Evolutionary conservation across 1,140 invertebrate species (phyloP), one percentile per base, ranked within the genome.

Genomic region (Subanguina moxae): DNA sequence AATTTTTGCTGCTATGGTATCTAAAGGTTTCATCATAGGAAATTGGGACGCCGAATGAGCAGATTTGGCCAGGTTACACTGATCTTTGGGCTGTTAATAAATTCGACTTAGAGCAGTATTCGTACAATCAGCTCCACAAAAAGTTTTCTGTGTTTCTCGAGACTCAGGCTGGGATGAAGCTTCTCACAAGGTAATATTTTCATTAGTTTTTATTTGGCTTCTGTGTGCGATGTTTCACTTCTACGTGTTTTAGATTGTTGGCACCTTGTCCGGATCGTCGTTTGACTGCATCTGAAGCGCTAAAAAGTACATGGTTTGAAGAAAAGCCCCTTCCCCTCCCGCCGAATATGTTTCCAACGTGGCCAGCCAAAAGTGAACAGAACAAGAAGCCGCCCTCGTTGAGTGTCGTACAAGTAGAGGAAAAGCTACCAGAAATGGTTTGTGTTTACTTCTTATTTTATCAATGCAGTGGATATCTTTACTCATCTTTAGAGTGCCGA

Each of bases 291-390:
- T 91, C 94, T 75, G 88, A 90, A 61, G 93, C 92, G 0, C 80
- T 95, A 1, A 87, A 89, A 69, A 92, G 96, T 80, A 84, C 87
- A 9, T 98, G 94, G 82, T 98, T 98, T 80, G 78, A 87, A 69
- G 94, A 98, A 85, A 87, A 89, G 27, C 96, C 96, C 0, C 83
- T 90, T 63, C 90, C 94, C 17, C 92, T 96, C 70, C 90, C 94
- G 83, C 94, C 94, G 1, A 89, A 90, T 21, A 94, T 97, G 91
- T 98, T 99, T 82, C 95, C 96, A 1, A 98, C 95, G 15, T 57
- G 56, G 38, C 66, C 66, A 21, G 61, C 65, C 25, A 66, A 68
- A 52, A 68, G 66, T 62, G 66, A 68, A 43, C 66, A 68, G 15
- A 68, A 68, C 30, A 58, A 62, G 25, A 61, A 63, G 46, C 66